Evolutionary conservation across 2,888 invertebrate species (phyloP).

Genomic region (Acleris cristana): DNA sequence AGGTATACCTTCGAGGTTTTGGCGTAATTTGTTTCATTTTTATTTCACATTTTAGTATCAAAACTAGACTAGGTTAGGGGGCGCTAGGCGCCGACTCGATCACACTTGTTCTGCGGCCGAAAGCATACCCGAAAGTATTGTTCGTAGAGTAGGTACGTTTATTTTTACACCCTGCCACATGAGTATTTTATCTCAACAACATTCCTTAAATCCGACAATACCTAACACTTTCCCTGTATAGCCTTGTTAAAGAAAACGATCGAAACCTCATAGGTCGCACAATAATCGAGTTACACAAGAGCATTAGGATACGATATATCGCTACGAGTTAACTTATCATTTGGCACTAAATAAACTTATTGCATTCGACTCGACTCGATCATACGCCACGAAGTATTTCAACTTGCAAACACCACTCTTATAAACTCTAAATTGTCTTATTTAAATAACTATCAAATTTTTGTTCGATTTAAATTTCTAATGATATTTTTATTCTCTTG

Average conservation of each 20-base stretch:
- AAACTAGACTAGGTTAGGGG: slow-evolving; percentile 53
- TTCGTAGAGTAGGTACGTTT: slow-evolving; percentile 48
- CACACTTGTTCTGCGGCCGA: slow-evolving; percentile 21
- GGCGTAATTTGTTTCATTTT: slow-evolving; percentile 39
- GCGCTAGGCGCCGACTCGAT: slow-evolving; percentile 29
- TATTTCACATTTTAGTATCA: slow-evolving; percentile 49
- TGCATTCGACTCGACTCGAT: slow-evolving; percentile 68
- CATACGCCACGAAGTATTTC: slow-evolving; percentile 75
- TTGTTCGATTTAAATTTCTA: slow-evolving; percentile 61
- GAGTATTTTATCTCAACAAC: slow-evolving; percentile 82
- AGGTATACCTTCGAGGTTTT: slow-evolving; percentile 39
- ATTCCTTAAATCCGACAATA: slow-evolving; percentile 57
- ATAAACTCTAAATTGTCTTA: slow-evolving; percentile 66
- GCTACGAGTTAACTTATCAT: slow-evolving; percentile 84
- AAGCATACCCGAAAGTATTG: slow-evolving; percentile 22
- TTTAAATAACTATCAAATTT: slow-evolving; percentile 72
- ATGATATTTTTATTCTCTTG: slow-evolving; percentile 66
- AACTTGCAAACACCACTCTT: slow-evolving; percentile 63
- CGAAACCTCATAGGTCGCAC: slow-evolving; percentile 82
- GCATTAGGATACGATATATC: slow-evolving; percentile 81
- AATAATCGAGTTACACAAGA: slow-evolving; percentile 82
- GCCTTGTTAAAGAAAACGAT: slow-evolving; percentile 82
- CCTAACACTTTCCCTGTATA: slow-evolving; percentile 83
- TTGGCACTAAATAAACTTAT: slow-evolving; percentile 84
- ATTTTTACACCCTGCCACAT: slow-evolving; percentile 78